Base-by-base conservation (phyloP, 2,113 vertebrate genomes). In the Euleptes europaea region DNA sequence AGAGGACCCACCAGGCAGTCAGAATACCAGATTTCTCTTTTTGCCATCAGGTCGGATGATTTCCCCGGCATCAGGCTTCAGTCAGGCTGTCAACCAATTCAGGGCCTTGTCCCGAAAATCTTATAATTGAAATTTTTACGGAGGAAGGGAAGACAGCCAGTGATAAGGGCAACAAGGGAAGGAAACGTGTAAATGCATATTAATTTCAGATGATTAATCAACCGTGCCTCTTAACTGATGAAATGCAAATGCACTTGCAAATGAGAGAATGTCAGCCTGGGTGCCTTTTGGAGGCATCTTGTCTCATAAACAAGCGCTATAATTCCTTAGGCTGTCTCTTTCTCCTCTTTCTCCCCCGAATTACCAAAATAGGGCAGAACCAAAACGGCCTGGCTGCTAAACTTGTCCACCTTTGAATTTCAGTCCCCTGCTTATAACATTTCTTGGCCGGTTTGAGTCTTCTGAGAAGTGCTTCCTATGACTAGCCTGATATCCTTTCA, bases 171-270 rank as follows among this genome's bases (percentile, higher is more conserved):
- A 84, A 54, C 10, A 35, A 28, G 33, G 10, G 73, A 10, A 67
- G 65, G n/a, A 33, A 67, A 67, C n/a, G 31, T n/a, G 31, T 67
- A 33, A n/a, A 31, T 69, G 47, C 83, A 84, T 67, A 77, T 77
- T 83, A 84, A 84, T 84, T 77, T 67, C 28, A 33, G 83, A 28
- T 33, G 83, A 67, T 77, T 84, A 84, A 84, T 77, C 73, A 84
- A 31, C 47, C 69, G 51, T 54, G 47, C 63, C 28, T 63, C 17
- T 75, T 54, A 54, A 69, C 73, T 84, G 83, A 84, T 84, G 67
- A 75, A 76, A 84, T 84, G 63, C 23, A 84, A 84, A 84, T 77
- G 57, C 38, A 66, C 40, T 69, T 69, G 83, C 44, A 69, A 84
- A 84, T 69, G 63, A 69, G 60, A 40, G 42, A 51, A n/a, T 14